These are phyloP conservation scores for Lucinisca nassula DNA, from an alignment of 2,888 invertebrate species.

Conservation along the genomic window DNA sequence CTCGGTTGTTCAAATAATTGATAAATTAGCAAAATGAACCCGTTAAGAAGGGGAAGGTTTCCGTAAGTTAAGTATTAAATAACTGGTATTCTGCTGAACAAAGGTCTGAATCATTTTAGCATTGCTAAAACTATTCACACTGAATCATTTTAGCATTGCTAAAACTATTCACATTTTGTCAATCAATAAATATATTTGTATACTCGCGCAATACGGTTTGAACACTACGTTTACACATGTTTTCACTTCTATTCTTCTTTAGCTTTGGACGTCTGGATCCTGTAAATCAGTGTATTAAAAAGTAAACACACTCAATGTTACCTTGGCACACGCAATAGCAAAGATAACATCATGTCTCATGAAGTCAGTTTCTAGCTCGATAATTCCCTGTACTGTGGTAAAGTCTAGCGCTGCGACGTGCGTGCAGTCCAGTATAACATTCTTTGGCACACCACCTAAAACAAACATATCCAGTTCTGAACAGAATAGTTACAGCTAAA, in stretches of 20 bases:
- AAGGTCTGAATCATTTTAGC: too few relatives aligned
- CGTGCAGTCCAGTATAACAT: slow-evolving; percentile 80
- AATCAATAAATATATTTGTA: not conserved
- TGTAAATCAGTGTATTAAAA: not conserved
- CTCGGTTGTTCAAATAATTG: too few relatives aligned
- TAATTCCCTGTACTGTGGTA: slow-evolving; percentile 73
- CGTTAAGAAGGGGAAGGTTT: too few relatives aligned
- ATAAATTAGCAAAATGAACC: too few relatives aligned
- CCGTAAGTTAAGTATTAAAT: too few relatives aligned
- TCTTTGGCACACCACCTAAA: slow-evolving; percentile 69
- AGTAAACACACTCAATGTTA: slow-evolving; percentile 16
- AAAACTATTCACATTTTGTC: not conserved
- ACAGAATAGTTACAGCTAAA: too few relatives aligned
- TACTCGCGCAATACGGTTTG: not conserved
- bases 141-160: not conserved
- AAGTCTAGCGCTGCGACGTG: slow-evolving; percentile 80
- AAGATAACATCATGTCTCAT: slow-evolving; percentile 64
- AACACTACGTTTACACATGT: not conserved
- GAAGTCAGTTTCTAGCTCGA: slow-evolving; percentile 70
- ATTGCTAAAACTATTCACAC: not conserved
- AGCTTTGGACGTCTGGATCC: not conserved
- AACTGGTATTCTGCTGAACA: too few relatives aligned
- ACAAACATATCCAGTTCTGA: too few relatives aligned
- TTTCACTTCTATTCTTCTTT: not conserved
- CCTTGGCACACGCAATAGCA: slow-evolving; percentile 67